Conservation (phyloP, 1,140 invertebrate species). For the Aradophagus sp. region DNA sequence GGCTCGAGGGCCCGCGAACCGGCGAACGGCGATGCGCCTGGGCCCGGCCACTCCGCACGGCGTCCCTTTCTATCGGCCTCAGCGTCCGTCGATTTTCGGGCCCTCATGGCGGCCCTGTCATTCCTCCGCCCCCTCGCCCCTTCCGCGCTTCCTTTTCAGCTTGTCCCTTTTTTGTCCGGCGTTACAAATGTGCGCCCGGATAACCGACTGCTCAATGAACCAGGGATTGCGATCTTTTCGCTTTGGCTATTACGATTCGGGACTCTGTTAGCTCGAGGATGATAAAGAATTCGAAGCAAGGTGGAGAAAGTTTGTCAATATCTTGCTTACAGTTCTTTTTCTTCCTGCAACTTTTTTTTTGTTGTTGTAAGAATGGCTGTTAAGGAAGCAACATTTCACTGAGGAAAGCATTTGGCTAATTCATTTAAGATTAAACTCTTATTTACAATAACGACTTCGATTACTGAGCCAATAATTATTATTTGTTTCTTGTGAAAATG, state of each 20-base stretch:
- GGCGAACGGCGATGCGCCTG: conserved; percentile 32
- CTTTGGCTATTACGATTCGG: neutral
- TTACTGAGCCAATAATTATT: no score
- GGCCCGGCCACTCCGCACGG: conserved; percentile 35
- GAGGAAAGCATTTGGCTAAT: no score
- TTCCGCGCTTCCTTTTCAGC: conserved; percentile 8
- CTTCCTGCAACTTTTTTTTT: no score
- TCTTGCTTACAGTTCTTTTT: no score
- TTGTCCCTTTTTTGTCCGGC: conserved; percentile 19
- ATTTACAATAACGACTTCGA: no score
- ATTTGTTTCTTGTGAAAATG: no score
- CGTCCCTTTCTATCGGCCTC: conserved; percentile 29
- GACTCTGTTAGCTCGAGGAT: no score
- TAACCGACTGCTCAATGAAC: conserved; percentile 17
- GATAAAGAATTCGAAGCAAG: no score
- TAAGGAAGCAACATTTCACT: no score
- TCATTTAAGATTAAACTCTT: no score
- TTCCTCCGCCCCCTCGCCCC: neutral
- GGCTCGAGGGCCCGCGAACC: conserved; percentile 47
- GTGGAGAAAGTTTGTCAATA: no score
- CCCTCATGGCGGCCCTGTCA: conserved; percentile 22
- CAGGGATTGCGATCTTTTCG: neutral
- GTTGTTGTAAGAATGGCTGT: no score
- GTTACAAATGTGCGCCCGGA: conserved; percentile 22
- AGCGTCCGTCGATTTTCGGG: conserved; percentile 31